These are phyloP conservation scores for Probosciger aterrimus DNA, from an alignment of 2,113 vertebrate genomes.

Conservation along the genomic window DNA sequence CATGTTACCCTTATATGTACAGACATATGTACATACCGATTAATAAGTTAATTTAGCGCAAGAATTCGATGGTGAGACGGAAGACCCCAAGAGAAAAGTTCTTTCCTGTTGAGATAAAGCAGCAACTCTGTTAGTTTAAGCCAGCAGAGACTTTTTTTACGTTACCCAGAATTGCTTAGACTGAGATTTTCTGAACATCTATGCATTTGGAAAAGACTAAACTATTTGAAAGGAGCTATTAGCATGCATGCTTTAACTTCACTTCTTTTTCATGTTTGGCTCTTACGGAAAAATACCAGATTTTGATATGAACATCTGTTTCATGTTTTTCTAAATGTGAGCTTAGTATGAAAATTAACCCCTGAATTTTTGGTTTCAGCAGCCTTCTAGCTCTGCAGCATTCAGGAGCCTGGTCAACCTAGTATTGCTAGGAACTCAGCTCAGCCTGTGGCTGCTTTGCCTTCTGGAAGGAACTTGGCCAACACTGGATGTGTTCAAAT, in stretches of 20 bases:
- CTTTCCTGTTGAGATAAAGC: conserved; percentile 48
- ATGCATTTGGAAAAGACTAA: conserved; percentile 44
- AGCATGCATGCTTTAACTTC: conserved; percentile 62
- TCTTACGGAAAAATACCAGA: conserved; percentile 58
- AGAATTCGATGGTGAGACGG: conserved; percentile 28
- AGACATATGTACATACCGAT: not conserved
- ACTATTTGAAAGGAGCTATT: conserved; percentile 67
- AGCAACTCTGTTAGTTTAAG: conserved; percentile 37
- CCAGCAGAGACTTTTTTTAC: not conserved
- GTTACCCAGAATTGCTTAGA: conserved; percentile 40
- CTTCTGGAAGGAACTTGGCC: not conserved
- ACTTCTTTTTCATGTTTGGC: conserved; percentile 67
- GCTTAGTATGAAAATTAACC: conserved; percentile 62
- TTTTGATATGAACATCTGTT: conserved; percentile 75
- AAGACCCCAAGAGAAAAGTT: conserved; percentile 19
- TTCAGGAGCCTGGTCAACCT: not conserved
- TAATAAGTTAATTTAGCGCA: conserved; percentile 38
- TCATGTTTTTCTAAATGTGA: conserved; percentile 69
- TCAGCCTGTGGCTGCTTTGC: not conserved
- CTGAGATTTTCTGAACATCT: conserved; percentile 52
- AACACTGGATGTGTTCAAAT: not conserved
- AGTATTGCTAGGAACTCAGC: not conserved
- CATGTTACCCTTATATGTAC: not conserved
- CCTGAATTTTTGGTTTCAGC: conserved; percentile 55
- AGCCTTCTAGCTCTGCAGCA: not conserved